Percentiles rank a stretch among this genome's conserved stretches.
phyloP scores from a whole-genome alignment of 2,113 vertebrate species.

The Acanthisitta chloris region DNA sequence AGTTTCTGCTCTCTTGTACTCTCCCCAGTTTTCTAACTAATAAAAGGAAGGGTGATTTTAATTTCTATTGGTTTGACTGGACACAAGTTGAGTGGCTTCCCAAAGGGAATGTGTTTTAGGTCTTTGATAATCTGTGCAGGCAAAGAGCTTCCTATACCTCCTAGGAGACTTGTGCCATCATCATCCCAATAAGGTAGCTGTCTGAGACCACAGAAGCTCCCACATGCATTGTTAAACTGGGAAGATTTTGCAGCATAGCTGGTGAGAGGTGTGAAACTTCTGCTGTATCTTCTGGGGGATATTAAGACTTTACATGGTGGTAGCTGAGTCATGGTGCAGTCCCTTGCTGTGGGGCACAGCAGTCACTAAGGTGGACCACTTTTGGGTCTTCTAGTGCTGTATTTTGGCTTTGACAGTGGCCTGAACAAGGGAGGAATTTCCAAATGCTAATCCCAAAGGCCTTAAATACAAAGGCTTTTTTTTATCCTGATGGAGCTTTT shows the following conservation, averaged over 20 bases:
- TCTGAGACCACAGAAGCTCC: background rate
- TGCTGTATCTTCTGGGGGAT: background rate
- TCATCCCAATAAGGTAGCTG: background rate
- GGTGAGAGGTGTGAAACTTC: background rate
- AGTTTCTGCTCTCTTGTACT: background rate
- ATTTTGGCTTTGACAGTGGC: background rate
- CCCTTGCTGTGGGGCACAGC: background rate
- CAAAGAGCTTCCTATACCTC: background rate
- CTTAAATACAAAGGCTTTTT: background rate
- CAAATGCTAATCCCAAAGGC: background rate
- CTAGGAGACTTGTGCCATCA: background rate
- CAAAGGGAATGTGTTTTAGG: background rate
- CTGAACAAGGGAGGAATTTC: background rate
- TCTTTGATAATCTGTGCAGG: background rate
- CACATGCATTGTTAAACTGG: background rate
- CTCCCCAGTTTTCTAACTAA: background rate
- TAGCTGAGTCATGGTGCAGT: background rate
- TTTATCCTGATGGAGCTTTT: background rate
- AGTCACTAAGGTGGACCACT: accelerated
- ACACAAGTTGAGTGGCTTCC: background rate
- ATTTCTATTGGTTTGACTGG: background rate
- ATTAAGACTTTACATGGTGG: background rate
- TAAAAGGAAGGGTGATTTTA: background rate
- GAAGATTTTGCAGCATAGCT: background rate
- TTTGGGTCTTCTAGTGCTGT: background rate